Evolutionary conservation across 2,113 vertebrate species (phyloP), one percentile per base, ranked within the genome.

Genomic region (Pseudopodoces humilis): DNA sequence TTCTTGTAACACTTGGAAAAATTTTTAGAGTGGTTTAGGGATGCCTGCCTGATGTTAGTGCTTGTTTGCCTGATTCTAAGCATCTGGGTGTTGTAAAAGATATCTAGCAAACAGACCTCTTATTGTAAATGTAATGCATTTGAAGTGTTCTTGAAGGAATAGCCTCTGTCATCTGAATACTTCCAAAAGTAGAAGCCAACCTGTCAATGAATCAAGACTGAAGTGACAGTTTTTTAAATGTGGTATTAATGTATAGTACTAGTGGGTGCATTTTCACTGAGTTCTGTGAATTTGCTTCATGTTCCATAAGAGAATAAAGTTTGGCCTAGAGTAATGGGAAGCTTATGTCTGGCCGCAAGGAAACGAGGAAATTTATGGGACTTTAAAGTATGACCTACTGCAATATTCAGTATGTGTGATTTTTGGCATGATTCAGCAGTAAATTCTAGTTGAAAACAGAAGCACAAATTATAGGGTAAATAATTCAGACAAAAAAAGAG

Each of bases 371-470:
- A 91, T 90, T 91, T 83, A 88, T 74, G 47, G 81, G 64, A 41
- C 83, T 93, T 94, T 90, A 81, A 96, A 95, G 83, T 90, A 85
- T 90, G 70, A 80, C 59, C 87, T 55, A 28, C 78, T 70, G 91
- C 78, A 92, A 3, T 86, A 90, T 90, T 95, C 71, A 55, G 52
- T 83, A 90, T 90, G 88, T 96, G 90, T 95, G 90, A 90, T 78
- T 96, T 95, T 96, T 95, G 95, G 94, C 87, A 44, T 77, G 59
- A 95, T 92, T 94, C 63, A 86, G 35, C 87, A 83, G 85, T 92
- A 96, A 96, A 94, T 95, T 83, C 59, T 83, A 62, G 91, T 90
- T 86, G 79, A 94, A 92, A 96, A 96, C 88, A 96, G 92, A 88
- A 96, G 72, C 71, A 83, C 39, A 94, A 83, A 95, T 96, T 95